Evolutionary conservation across 2,888 invertebrate genomes (phyloP).

Genomic region (Acronicta alni): DNA sequence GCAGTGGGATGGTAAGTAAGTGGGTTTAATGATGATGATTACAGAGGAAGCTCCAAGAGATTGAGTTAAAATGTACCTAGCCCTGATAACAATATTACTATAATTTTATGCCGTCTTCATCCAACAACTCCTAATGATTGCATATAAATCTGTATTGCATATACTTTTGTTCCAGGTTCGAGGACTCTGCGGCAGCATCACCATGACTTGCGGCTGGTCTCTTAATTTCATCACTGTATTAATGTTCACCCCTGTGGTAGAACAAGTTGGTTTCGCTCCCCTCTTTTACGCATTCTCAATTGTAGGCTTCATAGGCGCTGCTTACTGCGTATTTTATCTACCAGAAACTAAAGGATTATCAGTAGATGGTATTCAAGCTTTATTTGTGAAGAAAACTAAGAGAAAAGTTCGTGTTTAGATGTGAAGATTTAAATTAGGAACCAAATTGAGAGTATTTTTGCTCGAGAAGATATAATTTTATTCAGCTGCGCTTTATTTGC

Average conservation of each 20-base stretch:
- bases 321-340: constrained; percentile 73
- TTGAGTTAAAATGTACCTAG: too few relatives aligned
- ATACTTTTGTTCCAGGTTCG: constrained; percentile 67
- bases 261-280: constrained; percentile 71
- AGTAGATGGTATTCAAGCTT: constrained; percentile 74
- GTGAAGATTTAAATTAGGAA: not conserved
- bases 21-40: too few relatives aligned
- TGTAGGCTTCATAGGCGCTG: constrained; percentile 72
- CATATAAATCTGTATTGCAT: too few relatives aligned
- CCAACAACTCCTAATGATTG: too few relatives aligned
- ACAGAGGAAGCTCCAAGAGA: too few relatives aligned
- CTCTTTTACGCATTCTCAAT: constrained; percentile 80
- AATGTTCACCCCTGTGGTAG: constrained; percentile 76
- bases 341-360: constrained; percentile 86
- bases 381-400: constrained; percentile 68
- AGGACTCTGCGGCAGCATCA: constrained; percentile 73
- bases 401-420: constrained; percentile 32
- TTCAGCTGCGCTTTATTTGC: not conserved
- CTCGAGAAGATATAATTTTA: not conserved
- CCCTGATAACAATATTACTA: too few relatives aligned
- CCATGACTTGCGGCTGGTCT: constrained; percentile 74
- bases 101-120: too few relatives aligned
- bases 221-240: constrained; percentile 78
- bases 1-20: too few relatives aligned
- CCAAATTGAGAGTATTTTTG: not conserved